Evolutionary conservation across 2,888 invertebrate genomes (phyloP).

Genomic region (Pandemis cinnamomeana): DNA sequence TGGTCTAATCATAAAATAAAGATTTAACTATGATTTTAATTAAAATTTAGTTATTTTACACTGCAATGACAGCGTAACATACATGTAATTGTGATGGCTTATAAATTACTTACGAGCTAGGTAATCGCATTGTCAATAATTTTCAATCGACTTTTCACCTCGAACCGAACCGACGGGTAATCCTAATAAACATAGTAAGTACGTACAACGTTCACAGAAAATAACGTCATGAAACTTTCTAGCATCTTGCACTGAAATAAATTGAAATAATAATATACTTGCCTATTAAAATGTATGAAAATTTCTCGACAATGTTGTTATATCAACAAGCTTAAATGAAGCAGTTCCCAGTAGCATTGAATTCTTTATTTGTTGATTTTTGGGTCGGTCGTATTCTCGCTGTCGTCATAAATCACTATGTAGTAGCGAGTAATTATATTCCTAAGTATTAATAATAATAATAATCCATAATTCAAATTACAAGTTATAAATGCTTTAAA

Average conservation of each 20-base stretch:
- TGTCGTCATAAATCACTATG: conserved; percentile 8
- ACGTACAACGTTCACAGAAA: neutral
- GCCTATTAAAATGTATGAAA: neutral
- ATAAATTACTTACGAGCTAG: conserved; percentile 2
- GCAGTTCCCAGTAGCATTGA: neutral
- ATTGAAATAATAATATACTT: neutral
- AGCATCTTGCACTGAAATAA: neutral
- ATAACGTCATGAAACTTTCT: neutral
- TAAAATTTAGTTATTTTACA: neutral
- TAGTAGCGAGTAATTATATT: conserved; percentile 2
- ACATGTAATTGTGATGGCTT: conserved; percentile 10
- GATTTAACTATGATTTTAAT: neutral
- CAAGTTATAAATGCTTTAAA: conserved; percentile 46
- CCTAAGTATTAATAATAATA: conserved; percentile 21
- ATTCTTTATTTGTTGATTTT: neutral
- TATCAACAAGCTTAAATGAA: neutral
- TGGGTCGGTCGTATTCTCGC: neutral
- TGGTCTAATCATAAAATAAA: conserved; percentile 4
- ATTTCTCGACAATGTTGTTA: neutral
- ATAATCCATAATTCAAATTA: conserved; percentile 25
- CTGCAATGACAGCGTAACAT: neutral
- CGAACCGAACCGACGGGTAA: neutral
- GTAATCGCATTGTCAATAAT: conserved; percentile 8
- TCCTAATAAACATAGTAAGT: neutral
- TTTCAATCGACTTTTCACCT: neutral